These are phyloP conservation scores for Notoglanidium macrostoma DNA, from an alignment of 2,797 vertebrate genomes.

Conservation along the genomic window DNA sequence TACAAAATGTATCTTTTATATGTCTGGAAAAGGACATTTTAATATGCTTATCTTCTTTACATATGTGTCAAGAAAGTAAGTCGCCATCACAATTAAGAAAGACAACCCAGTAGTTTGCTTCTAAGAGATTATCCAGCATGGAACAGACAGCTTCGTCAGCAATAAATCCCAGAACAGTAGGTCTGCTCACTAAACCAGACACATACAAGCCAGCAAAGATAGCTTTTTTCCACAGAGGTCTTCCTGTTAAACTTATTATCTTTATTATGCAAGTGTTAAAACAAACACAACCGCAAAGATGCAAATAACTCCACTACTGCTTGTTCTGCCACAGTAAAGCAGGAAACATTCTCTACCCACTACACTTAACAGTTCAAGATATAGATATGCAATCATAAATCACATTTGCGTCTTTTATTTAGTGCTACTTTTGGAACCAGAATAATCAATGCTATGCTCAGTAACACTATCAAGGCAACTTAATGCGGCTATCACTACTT, in stretches of 20 bases:
- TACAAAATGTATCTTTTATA: background rate
- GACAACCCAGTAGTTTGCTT: background rate
- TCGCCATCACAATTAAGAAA: background rate
- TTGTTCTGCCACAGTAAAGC: background rate
- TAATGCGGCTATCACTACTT: background rate
- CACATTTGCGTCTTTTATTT: background rate
- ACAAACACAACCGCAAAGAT: background rate
- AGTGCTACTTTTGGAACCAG: background rate
- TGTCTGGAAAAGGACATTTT: background rate
- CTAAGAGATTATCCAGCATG: background rate
- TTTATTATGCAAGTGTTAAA: background rate
- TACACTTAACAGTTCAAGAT: background rate
- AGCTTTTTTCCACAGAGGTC: background rate
- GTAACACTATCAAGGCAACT: background rate
- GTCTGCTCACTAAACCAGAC: conserved; percentile 14
- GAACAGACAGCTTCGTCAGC: background rate
- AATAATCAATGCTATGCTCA: background rate
- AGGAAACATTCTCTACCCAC: background rate
- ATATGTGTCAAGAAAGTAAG: background rate
- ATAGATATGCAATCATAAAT: background rate
- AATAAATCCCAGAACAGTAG: conserved; percentile 13
- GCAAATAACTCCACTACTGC: background rate
- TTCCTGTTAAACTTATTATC: background rate
- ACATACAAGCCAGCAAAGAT: background rate
- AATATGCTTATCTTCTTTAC: background rate